phyloP scores from a whole-genome alignment of 2,113 vertebrate genomes.

The Elgaria multicarinata region DNA sequence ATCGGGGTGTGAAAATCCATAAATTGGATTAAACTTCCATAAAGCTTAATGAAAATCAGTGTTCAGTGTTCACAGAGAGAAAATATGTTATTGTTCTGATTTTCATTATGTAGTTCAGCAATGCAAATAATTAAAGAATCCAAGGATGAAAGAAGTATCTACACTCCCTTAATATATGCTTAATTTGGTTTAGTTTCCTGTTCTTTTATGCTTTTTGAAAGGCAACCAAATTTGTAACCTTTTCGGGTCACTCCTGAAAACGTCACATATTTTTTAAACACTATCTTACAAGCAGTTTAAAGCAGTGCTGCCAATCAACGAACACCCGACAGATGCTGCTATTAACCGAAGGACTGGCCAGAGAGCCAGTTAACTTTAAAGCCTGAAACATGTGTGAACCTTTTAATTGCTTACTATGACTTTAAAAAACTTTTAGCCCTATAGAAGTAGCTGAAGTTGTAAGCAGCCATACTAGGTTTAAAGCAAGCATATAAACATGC shows the following conservation, averaged over 20 bases:
- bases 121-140: conserved; percentile 44
- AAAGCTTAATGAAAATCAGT: conserved; percentile 52
- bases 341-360: neutral
- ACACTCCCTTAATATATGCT: neutral
- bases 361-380: neutral
- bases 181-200: neutral
- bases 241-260: neutral
- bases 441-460: neutral
- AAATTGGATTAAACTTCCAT: conserved; percentile 36
- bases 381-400: neutral
- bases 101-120: conserved; percentile 52
- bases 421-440: neutral
- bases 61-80: conserved; percentile 9
- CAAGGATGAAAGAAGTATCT: neutral
- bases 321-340: neutral
- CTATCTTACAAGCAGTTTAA: neutral
- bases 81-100: conserved; percentile 31
- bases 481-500: neutral
- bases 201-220: neutral
- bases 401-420: neutral
- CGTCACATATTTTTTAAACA: neutral
- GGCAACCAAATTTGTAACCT: neutral
- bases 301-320: neutral
- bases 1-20: neutral
- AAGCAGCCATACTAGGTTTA: neutral